Conservation (phyloP, 2,113 vertebrate genomes). For the Strix uralensis region DNA sequence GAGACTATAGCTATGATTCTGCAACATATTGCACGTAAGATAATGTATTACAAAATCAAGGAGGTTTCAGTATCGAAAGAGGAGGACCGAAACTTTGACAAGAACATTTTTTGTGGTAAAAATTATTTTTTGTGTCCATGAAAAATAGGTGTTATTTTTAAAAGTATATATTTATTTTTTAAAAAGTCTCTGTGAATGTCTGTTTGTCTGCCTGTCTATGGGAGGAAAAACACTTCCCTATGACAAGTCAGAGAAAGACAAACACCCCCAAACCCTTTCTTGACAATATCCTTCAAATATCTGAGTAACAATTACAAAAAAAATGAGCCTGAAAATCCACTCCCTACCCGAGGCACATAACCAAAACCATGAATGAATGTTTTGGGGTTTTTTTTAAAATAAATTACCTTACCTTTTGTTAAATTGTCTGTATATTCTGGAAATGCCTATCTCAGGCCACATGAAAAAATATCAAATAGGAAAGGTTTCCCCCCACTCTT, state of each 20-base stretch:
- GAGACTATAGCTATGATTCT: conserved; percentile 34
- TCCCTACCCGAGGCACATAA: background rate
- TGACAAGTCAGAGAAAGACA: background rate
- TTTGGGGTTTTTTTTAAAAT: background rate
- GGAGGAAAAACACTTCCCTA: background rate
- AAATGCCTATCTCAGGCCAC: background rate
- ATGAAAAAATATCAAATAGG: background rate
- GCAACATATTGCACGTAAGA: conserved; percentile 37
- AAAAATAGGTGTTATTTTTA: background rate
- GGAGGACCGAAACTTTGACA: background rate
- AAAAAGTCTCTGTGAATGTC: background rate
- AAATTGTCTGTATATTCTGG: background rate
- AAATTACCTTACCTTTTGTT: background rate
- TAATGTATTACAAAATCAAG: conserved; percentile 19
- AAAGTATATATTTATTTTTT: background rate
- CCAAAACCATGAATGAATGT: background rate
- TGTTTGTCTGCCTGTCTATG: background rate
- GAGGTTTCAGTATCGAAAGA: conserved; percentile 10
- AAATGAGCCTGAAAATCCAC: background rate
- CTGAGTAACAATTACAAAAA: background rate
- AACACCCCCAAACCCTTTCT: background rate
- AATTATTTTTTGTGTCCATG: background rate
- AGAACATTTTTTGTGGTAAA: background rate
- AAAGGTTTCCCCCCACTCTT: background rate
- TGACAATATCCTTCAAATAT: background rate